A percentile compares a stretch with the other conserved stretches of the same genome.
These are phyloP conservation scores for Nasonia oneida DNA, from an alignment of 2,888 invertebrate genomes.

Conservation along the genomic window DNA sequence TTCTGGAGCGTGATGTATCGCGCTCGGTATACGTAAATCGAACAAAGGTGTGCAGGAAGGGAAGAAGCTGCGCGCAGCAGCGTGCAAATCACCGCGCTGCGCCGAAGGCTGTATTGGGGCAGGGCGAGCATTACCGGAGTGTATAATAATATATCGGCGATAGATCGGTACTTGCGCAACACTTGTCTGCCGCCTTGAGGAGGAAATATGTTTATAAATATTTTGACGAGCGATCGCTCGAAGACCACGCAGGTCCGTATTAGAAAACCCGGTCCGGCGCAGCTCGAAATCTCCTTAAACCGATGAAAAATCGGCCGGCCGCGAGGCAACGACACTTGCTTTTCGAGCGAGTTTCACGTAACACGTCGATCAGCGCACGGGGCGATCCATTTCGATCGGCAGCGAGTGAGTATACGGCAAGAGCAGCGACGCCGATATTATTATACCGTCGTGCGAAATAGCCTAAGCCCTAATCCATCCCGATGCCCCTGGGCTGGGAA, in stretches of 20 bases:
- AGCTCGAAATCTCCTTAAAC: neutral
- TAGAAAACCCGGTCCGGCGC: neutral
- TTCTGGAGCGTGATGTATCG: slow-evolving; percentile 15
- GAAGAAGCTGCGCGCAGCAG: neutral
- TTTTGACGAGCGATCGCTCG: neutral
- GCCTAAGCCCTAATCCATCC: slow-evolving; percentile 66
- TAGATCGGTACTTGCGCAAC: slow-evolving; percentile 46
- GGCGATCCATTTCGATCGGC: slow-evolving; percentile 27
- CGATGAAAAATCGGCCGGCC: slow-evolving; percentile 37
- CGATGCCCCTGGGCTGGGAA: slow-evolving; percentile 77
- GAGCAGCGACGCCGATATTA: neutral
- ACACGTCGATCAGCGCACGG: neutral
- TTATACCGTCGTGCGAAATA: neutral
- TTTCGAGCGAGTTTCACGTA: slow-evolving; percentile 42
- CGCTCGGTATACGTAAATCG: neutral
- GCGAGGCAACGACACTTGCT: slow-evolving; percentile 56
- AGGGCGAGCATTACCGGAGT: neutral
- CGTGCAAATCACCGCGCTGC: slow-evolving; percentile 15
- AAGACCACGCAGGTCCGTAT: neutral
- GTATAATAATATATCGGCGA: neutral
- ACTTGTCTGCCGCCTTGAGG: neutral
- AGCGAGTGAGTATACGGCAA: neutral
- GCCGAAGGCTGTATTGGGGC: slow-evolving; percentile 18
- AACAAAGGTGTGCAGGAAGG: neutral
- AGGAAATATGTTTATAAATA: neutral